Base-by-base conservation (phyloP, 2,797 vertebrate genomes). In the Pipistrellus kuhlii region DNA sequence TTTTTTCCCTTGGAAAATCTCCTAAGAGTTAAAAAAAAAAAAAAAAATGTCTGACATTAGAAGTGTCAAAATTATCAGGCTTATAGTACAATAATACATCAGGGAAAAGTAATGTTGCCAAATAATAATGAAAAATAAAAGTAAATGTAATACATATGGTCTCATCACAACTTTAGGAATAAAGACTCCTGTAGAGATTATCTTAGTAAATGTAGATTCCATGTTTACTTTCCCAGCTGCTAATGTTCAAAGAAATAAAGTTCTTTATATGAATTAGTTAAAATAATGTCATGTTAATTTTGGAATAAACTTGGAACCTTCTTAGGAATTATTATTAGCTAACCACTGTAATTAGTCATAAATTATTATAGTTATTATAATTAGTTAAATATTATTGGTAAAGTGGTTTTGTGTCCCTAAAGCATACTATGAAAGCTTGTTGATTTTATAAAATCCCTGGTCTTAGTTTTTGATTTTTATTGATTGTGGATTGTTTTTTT, bases 341-440 rank as follows among this genome's bases (percentile, higher is more conserved):
- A 80, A 72, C 27, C 3, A 51, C 51, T 35, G 1, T 51, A 38
- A 64, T 71, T 85, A 44, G 32, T 90, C 46, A 41, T 51, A 77
- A 71, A 62, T 85, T 76, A n/a, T n/a, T n/a, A n/a, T n/a, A 68
- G 44, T 71, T 71, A 51, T 53, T 78, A 59, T 51, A 84, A 62
- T 62, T 69, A 69, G 30, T 62, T 71, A 44, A 38, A 23, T 85
- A 27, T 88, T 88, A 46, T 6, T 44, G 62, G 5, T 3, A 35
- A 51, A 90, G 25, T 85, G 1, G 66, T 85, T 95, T 91, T 88
- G 8, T 89, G 23, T 95, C 44, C 15, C 23, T 85, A 51, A 90
- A 44, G 59, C 30, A 83, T 59, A n/a, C 23, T n/a, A 2, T 75
- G 44, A 17, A 89, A 85, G 7, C 90, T 64, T 69, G 5, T 53